Base-by-base conservation (phyloP, 2,797 vertebrate species). In the Okamejei kenojei region DNA sequence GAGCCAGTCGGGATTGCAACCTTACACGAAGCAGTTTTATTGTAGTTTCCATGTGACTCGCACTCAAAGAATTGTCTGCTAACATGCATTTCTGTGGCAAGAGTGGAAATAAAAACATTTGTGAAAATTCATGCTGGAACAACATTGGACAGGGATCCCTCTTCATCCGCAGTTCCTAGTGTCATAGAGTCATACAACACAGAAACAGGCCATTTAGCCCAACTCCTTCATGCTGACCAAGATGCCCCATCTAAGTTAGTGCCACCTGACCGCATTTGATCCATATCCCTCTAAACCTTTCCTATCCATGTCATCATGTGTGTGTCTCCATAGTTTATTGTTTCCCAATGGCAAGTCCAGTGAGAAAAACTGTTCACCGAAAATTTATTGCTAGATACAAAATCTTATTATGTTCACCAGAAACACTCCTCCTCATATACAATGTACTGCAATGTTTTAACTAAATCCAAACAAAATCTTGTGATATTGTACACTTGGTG, bases 31-130 rank as follows among this genome's bases (percentile, higher is more conserved):
- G 97, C 93, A 99, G 96, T 94, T 99, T 99, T 96, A 99, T 97
- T 0, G 98, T 98, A 94, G 94, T 97, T 95, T 99, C 98, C 99
- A 99, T 99, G 95, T 99, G 98, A 95, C 98, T 99, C 94, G 99
- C 98, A 0, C 99, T 99, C 94, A 99, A 96, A 0, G 97, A 97
- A 93, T 97, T 98, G 94, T 97, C 97, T 0, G 96, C 95, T 0
- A 96, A 76, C 93, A 97, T 95, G 0, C 94, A 95, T 96, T 97
- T 96, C 96, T 97, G 95, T 81, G 3, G 26, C 35, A 74, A 58
- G 23, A n/a, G 17, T 73, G 19, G 29, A 93, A 65, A 93, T 63
- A 8, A 65, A 86, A 88, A 32, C 19, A 35, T 19, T 19, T 32
- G 63, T 11, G 65, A 88, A 88, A 11, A 88, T n/a, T 88, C 17